Conservation (phyloP, 2,888 invertebrate genomes). For the Pheosia tremula region DNA sequence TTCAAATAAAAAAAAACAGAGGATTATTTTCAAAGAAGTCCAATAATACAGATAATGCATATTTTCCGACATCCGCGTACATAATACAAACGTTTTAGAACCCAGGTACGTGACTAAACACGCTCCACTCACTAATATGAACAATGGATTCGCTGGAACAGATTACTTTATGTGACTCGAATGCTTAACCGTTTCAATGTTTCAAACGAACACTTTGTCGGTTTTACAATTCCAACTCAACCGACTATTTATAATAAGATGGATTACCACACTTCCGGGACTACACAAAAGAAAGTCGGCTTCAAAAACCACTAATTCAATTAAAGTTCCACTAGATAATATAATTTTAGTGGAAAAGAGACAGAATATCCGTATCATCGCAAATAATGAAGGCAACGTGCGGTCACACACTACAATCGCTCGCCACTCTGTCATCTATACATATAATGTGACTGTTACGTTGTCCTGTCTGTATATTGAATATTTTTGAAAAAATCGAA, state of each 20-base stretch:
- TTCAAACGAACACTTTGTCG: constrained; percentile 46
- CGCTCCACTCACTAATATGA: constrained; percentile 62
- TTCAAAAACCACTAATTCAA: constrained; percentile 53
- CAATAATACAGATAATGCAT: constrained; percentile 31
- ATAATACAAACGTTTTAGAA: constrained; percentile 43
- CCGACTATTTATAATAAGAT: constrained; percentile 28
- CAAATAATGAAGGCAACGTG: constrained; percentile 75
- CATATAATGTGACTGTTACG: too few relatives aligned
- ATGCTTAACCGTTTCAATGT: constrained; percentile 48
- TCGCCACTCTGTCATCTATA: constrained; percentile 64
- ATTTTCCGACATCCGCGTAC: constrained; percentile 31
- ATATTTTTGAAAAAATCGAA: too few relatives aligned
- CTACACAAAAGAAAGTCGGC: constrained; percentile 41
- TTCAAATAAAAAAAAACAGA: too few relatives aligned
- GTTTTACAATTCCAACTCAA: constrained; percentile 47
- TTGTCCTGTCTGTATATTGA: too few relatives aligned
- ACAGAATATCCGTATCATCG: constrained; percentile 74
- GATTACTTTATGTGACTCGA: constrained; percentile 51
- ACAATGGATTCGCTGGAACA: constrained; percentile 61
- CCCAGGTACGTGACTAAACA: constrained; percentile 66
- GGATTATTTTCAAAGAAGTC: constrained; percentile 23
- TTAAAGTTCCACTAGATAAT: constrained; percentile 54
- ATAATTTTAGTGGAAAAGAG: constrained; percentile 60
- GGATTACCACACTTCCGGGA: constrained; percentile 45
- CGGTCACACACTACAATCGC: constrained; percentile 55